Evolutionary conservation across 1,140 invertebrate species (phyloP).

Genomic region (Odontomachus brunneus): DNA sequence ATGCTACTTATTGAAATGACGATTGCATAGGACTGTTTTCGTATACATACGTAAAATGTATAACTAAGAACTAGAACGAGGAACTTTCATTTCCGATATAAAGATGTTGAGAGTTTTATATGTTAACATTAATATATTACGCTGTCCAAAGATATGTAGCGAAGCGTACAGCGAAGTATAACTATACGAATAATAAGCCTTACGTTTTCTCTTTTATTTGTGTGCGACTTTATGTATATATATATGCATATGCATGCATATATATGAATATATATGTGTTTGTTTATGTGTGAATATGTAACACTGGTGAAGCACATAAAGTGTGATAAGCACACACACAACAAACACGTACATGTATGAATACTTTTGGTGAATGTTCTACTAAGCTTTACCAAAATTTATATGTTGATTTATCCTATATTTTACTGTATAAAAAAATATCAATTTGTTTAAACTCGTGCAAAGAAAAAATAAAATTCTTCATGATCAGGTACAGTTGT

Average conservation of each 20-base stretch:
- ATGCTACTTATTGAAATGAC: background rate
- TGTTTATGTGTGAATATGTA: too few relatives aligned
- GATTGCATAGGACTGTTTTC: conserved; percentile 7
- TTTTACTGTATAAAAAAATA: conserved; percentile 22
- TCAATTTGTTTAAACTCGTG: conserved; percentile 35
- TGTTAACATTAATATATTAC: conserved; percentile 43
- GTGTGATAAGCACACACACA: too few relatives aligned
- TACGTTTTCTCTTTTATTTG: conserved; percentile 2
- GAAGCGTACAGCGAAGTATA: background rate
- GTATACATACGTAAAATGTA: conserved; percentile 15
- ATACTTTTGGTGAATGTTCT: conserved; percentile 9
- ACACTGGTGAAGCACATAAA: too few relatives aligned
- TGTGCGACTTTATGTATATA: background rate
- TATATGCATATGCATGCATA: background rate
- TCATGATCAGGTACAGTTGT: conserved; percentile 20
- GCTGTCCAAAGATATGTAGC: conserved; percentile 29
- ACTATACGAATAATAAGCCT: conserved; percentile 1
- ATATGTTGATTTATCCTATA: conserved; percentile 4
- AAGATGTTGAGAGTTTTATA: conserved; percentile 16
- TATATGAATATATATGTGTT: too few relatives aligned
- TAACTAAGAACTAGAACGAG: conserved; percentile 1
- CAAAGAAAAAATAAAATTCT: conserved; percentile 35
- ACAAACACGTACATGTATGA: background rate
- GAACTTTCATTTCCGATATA: conserved; percentile 1
- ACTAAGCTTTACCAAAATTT: conserved; percentile 9